These are phyloP conservation scores for Stylophora pistillata DNA, from an alignment of 64 coral and sea anemone genomes.

Conservation along the genomic window DNA sequence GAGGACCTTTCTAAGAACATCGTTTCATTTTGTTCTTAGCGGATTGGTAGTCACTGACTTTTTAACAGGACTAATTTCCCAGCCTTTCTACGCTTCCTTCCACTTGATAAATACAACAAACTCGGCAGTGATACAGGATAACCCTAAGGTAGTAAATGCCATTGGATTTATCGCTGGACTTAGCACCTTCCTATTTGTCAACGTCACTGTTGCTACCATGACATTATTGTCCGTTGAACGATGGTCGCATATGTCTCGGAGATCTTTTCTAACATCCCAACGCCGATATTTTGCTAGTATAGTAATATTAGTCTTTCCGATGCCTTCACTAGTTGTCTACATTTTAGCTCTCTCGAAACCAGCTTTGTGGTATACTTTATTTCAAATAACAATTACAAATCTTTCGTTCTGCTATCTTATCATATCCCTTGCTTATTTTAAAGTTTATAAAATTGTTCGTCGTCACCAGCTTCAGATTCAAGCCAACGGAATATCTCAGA, in stretches of 20 bases:
- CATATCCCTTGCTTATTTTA: slow-evolving; percentile 4
- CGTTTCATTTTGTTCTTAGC: background rate
- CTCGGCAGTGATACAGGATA: too few species aligned
- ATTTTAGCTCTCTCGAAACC: background rate
- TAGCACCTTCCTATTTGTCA: background rate
- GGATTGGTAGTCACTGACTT: background rate
- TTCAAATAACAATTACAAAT: background rate
- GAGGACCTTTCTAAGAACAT: background rate
- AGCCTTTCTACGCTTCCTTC: background rate
- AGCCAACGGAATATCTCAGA: background rate
- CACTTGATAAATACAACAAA: too few species aligned
- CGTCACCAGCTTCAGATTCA: background rate
- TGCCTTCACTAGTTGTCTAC: background rate
- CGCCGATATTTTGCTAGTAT: background rate
- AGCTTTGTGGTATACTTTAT: background rate
- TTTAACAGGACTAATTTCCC: background rate
- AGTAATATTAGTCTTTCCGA: background rate
- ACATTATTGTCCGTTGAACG: slow-evolving; percentile 23
- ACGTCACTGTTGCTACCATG: background rate
- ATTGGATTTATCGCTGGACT: background rate
- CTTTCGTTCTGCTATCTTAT: background rate
- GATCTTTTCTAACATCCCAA: background rate
- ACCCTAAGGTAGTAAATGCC: background rate
- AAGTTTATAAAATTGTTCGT: background rate
- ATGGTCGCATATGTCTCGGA: slow-evolving; percentile 15